A percentile compares a stretch with the other conserved stretches of the same genome.
phyloP scores from a whole-genome alignment of 2,113 vertebrate genomes.

The Clinocottus analis region DNA sequence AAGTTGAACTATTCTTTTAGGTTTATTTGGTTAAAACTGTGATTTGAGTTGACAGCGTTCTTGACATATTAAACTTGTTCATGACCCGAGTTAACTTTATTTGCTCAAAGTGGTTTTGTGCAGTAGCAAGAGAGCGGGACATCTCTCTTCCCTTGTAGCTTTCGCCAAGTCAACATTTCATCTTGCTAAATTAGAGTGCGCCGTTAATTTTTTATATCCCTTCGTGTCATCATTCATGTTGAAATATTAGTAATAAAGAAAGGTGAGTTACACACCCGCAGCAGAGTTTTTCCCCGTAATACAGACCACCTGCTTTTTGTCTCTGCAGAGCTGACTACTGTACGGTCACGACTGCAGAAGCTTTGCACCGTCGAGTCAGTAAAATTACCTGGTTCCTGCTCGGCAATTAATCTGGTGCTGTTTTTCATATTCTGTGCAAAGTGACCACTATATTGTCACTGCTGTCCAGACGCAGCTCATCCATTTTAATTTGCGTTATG shows the following conservation, averaged over 20 bases:
- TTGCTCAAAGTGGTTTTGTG: not conserved
- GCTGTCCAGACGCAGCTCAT: constrained; percentile 3
- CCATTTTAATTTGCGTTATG: constrained; percentile 36
- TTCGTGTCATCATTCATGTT: constrained; percentile 3
- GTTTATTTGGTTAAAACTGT: not conserved
- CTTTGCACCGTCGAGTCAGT: constrained; percentile 21
- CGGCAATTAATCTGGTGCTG: constrained; percentile 13
- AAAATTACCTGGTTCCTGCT: constrained; percentile 31
- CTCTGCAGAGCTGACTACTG: not conserved
- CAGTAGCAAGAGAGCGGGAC: not conserved
- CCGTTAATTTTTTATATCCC: constrained; percentile 1
- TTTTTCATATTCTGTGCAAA: constrained; percentile 27
- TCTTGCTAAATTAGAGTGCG: not conserved
- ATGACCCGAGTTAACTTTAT: not conserved
- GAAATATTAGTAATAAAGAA: not conserved
- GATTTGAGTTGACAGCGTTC: not conserved
- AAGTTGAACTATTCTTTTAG: not conserved
- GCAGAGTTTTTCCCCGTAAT: not conserved
- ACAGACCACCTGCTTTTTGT: not conserved
- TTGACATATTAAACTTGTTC: not conserved
- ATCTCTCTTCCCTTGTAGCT: not conserved
- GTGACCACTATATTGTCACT: constrained; percentile 14
- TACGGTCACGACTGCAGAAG: constrained; percentile 14
- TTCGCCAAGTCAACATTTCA: not conserved
- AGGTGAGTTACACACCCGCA: constrained; percentile 3